Base-by-base conservation (phyloP, 1,140 invertebrate species). In the Odontomachus brunneus region DNA sequence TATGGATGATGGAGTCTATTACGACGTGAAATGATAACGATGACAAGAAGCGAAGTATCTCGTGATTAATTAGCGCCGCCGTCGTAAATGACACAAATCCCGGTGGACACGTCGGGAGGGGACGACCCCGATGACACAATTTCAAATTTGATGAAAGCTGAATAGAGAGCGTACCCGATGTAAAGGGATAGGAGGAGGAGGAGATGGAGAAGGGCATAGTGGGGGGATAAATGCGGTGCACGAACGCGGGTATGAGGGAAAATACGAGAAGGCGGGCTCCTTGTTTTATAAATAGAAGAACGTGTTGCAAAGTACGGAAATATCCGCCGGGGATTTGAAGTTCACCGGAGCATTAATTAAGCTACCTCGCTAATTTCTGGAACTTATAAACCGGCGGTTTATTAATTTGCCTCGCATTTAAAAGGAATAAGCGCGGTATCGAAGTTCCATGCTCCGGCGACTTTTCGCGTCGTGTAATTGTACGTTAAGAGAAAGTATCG, bases 31-130 rank as follows among this genome's bases (percentile, higher is more conserved):
- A 78, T 15, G 53, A 57, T 78, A 88, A 88, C 14, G 29, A 57
- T 26, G 29, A 49, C 55, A 63, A 67, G 83, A 88, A 85, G 49
- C 55, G 82, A 88, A 88, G 86, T 88, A 72, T 75, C 80, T 51
- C 33, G 24, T 85, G 80, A 88, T 88, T 88, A 88, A 88, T 88
- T 88, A 85, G 57, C 87, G 80, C 73, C 33, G 48, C 69, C 51
- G 59, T 22, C 26, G 55, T 88, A 84, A 85, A 73, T 88, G 82
- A 88, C 71, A 73, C 60, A 78, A 69, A 69, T 29, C 65, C 65
- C 65, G 57, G 48, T 48, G 51, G 63, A 33, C 59, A 14, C 33
- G 49, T 15, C 49, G 33, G 53, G 66, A 88, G 71, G 38, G 60
- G 14, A 59, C 38, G 22, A 9, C 29, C 38, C 26, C 19, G 48